Percentiles rank a stretch among this genome's conserved stretches.
Evolutionary conservation across 2,888 invertebrate species (phyloP).

Genomic region (Petrolisthes manimaculis): DNA sequence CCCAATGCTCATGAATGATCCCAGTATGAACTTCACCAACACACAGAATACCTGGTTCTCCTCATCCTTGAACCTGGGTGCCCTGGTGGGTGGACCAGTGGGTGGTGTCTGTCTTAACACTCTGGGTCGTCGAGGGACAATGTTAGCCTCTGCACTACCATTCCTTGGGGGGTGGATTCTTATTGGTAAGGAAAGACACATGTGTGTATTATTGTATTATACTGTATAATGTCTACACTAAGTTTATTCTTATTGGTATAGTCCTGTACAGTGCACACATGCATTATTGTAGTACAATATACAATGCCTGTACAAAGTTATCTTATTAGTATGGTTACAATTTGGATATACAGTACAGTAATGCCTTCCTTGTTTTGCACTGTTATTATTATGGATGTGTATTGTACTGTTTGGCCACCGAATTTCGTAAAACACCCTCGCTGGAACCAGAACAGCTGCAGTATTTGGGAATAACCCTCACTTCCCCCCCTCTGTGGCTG

Average conservation of each 20-base stretch:
- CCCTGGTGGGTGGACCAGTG: slow-evolving; percentile 83
- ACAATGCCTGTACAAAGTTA: neutral
- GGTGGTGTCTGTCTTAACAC: slow-evolving; percentile 88
- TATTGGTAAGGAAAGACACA: slow-evolving; percentile 69
- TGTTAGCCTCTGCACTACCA: slow-evolving; percentile 81
- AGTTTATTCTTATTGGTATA: too few species aligned
- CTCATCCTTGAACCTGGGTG: slow-evolving; percentile 89
- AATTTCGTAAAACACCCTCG: too few species aligned
- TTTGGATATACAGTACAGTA: neutral
- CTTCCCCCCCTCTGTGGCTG: too few species aligned
- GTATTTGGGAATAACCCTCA: too few species aligned
- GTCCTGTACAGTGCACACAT: too few species aligned
- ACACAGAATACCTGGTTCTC: slow-evolving; percentile 56
- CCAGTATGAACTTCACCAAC: slow-evolving; percentile 29
- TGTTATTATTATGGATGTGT: too few species aligned
- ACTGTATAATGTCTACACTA: too few species aligned
- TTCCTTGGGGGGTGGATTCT: slow-evolving; percentile 81
- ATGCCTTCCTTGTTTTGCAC: neutral
- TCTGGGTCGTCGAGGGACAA: slow-evolving; percentile 84
- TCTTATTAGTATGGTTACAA: neutral
- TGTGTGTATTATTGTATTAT: neutral
- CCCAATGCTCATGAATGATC: slow-evolving; percentile 25
- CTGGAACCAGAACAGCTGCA: too few species aligned
- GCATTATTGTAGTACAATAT: neutral
- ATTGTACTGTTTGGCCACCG: too few species aligned